Conservation (phyloP, 2,888 invertebrate species). For the Tyria jacobaeae region DNA sequence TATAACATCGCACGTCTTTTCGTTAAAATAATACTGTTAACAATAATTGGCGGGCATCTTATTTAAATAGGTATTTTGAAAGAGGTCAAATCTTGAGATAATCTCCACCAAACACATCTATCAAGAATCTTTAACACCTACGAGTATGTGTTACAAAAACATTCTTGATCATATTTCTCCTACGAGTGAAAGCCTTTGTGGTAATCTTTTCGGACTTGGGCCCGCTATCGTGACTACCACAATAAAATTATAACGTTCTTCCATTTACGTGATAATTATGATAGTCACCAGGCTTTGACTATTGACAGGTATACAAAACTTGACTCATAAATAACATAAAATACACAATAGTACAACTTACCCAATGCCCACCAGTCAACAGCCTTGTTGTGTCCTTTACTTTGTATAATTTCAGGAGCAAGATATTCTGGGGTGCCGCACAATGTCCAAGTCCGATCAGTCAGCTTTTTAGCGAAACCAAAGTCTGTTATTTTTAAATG, state of each 20-base stretch:
- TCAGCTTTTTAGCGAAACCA: slow-evolving; percentile 98
- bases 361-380: slow-evolving; percentile 99
- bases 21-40: background rate
- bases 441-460: slow-evolving; percentile 98
- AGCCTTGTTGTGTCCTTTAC: slow-evolving; percentile 99
- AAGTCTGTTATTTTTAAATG: slow-evolving; percentile 99
- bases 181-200: no score
- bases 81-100: no score
- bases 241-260: no score
- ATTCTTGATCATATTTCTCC: no score
- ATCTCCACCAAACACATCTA: no score
- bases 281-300: background rate
- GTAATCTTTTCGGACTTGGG: no score
- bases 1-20: background rate
- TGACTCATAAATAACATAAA: background rate
- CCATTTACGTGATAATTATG: no score
- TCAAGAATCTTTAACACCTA: no score
- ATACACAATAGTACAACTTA: slow-evolving; percentile 63
- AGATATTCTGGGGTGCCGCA: slow-evolving; percentile 99
- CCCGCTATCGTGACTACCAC: no score
- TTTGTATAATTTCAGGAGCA: slow-evolving; percentile 98
- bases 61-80: no score
- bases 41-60: no score
- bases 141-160: no score
- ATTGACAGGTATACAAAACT: background rate